Evolutionary conservation across 2,797 vertebrate species (phyloP).

Genomic region (Echiichthys vipera): DNA sequence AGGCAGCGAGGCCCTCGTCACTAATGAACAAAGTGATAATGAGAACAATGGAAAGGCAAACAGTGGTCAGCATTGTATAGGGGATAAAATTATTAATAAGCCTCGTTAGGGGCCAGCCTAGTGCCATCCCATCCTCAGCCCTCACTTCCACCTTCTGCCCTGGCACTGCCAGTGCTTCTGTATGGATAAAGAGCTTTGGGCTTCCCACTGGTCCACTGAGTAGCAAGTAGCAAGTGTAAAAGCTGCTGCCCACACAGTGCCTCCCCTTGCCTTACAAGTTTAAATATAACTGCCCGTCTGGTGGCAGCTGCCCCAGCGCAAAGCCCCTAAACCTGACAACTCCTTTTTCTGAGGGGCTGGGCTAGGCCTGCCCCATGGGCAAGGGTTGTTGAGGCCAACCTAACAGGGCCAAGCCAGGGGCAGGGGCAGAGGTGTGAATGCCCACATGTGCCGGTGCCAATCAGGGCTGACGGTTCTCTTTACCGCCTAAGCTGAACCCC

Average conservation of each 20-base stretch:
- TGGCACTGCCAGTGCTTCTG: conserved; percentile 75
- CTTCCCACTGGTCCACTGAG: conserved; percentile 63
- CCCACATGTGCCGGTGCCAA: conserved; percentile 90
- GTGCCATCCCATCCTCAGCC: conserved; percentile 51
- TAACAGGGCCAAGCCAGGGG: conserved; percentile 63
- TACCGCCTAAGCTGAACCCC: conserved; percentile 76
- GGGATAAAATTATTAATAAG: conserved; percentile 53
- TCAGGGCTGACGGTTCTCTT: conserved; percentile 82
- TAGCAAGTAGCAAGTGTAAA: conserved; percentile 85
- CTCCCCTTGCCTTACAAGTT: conserved; percentile 74
- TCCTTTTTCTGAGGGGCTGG: conserved; percentile 72
- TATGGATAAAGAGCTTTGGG: conserved; percentile 83
- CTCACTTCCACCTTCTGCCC: conserved; percentile 56
- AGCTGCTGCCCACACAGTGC: conserved; percentile 63
- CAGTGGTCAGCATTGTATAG: conserved; percentile 42
- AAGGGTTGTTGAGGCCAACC: conserved; percentile 66
- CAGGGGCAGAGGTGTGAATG: conserved; percentile 78
- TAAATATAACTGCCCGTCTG: conserved; percentile 83
- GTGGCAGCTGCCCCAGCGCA: conserved; percentile 82
- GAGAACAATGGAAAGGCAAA: conserved; percentile 51
- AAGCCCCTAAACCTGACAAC: conserved; percentile 85
- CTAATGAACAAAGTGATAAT: conserved; percentile 59
- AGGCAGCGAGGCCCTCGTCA: conserved; percentile 6
- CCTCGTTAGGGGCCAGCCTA: conserved; percentile 47
- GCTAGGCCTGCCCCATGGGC: conserved; percentile 45